Evolutionary conservation across 2,888 invertebrate species (phyloP).

Genomic region (Mimachlamys varia): DNA sequence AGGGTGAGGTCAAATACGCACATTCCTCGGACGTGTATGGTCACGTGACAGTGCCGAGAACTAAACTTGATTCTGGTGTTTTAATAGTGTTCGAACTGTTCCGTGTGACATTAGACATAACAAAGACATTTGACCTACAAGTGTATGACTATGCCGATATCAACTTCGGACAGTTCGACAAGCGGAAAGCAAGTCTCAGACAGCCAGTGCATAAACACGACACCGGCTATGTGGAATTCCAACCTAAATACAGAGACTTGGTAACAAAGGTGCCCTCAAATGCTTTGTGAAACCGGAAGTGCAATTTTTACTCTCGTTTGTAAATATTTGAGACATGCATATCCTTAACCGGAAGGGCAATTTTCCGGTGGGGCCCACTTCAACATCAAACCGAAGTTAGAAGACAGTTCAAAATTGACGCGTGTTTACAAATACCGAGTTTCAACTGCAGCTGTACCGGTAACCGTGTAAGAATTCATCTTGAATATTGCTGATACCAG

Average conservation of each 20-base stretch:
- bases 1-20: not conserved
- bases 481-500: too few species aligned
- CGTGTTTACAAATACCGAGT: too few species aligned
- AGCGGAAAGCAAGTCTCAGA: not conserved
- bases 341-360: not conserved
- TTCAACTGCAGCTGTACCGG: too few species aligned
- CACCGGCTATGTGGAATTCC: not conserved
- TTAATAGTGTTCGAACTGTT: not conserved
- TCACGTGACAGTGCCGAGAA: not conserved
- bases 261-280: conserved; percentile 8
- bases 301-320: not conserved
- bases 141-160: conserved; percentile 2
- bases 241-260: not conserved
- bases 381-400: too few species aligned
- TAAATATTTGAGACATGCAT: not conserved
- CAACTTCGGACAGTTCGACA: conserved; percentile 12
- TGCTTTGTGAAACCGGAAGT: not conserved
- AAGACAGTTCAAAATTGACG: too few species aligned
- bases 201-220: not conserved
- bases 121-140: not conserved
- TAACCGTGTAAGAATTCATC: too few species aligned
- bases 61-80: not conserved
- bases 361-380: too few species aligned
- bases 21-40: not conserved
- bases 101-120: not conserved